Conservation (phyloP, 2,113 vertebrate genomes). For the Sylvilagus bachmani region DNA sequence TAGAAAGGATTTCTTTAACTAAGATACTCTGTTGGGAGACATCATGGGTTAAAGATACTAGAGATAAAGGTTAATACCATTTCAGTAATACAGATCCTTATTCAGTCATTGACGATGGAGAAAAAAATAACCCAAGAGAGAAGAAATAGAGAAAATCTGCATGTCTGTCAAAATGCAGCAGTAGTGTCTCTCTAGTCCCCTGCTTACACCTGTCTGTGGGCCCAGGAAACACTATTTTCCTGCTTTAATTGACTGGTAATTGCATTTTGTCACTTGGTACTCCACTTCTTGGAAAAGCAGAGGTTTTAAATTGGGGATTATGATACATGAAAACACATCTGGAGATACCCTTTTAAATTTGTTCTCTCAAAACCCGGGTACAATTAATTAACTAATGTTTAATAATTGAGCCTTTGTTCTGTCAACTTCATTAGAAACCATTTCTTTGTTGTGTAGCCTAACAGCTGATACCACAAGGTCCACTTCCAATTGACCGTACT, state of each 20-base stretch:
- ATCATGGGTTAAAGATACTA: not conserved
- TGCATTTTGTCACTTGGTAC: not conserved
- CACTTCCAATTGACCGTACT: not conserved
- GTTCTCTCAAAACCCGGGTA: not conserved
- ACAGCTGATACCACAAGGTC: not conserved
- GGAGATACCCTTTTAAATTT: not conserved
- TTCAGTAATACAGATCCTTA: not conserved
- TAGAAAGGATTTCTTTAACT: constrained; percentile 6
- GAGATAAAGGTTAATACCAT: not conserved
- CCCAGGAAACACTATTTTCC: not conserved
- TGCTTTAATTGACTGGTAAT: not conserved
- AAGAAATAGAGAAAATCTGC: not conserved
- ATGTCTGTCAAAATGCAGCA: not conserved
- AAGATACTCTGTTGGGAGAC: not conserved
- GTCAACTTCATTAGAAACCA: not conserved
- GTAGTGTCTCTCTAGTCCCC: not conserved
- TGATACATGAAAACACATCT: constrained; percentile 9
- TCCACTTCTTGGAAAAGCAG: not conserved
- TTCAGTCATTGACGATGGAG: not conserved
- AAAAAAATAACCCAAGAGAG: not conserved
- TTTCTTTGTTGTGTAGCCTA: not conserved
- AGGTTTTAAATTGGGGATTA: not conserved
- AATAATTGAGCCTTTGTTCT: not conserved
- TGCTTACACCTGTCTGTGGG: not conserved
- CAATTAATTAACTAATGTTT: not conserved